Evolutionary conservation across 2,888 invertebrate species (phyloP).

Genomic region (Physocephala rufipes): DNA sequence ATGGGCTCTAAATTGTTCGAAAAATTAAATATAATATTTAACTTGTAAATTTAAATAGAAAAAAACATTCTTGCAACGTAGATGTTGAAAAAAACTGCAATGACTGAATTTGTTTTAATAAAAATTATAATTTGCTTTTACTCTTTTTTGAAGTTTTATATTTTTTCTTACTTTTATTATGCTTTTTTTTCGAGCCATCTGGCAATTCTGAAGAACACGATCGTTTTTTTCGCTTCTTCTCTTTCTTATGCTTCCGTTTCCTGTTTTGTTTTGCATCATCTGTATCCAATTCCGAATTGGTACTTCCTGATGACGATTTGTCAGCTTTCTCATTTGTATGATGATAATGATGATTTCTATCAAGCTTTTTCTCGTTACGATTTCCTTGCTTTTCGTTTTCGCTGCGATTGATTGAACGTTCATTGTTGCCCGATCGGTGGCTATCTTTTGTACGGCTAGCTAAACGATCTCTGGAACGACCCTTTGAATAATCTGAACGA

Average conservation of each 20-base stretch:
- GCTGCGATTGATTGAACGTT: slow-evolving; percentile 1
- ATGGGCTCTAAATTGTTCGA: neutral
- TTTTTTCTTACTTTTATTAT: slow-evolving; percentile 31
- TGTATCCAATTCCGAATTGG: slow-evolving; percentile 25
- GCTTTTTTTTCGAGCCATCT: slow-evolving; percentile 25
- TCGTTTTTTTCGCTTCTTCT: slow-evolving; percentile 25
- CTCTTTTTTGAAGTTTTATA: slow-evolving; percentile 28
- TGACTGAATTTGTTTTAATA: neutral
- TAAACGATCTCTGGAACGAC: neutral
- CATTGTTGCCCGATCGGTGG: slow-evolving; percentile 8
- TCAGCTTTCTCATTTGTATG: neutral
- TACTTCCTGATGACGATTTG: slow-evolving; percentile 18
- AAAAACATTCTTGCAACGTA: neutral
- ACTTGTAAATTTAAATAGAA: neutral
- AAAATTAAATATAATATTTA: slow-evolving; percentile 8
- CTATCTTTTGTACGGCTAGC: neutral
- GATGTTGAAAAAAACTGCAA: slow-evolving; percentile 8
- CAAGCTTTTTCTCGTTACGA: neutral
- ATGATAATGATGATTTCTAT: neutral
- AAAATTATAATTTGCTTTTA: slow-evolving; percentile 22
- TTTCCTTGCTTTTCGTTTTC: slow-evolving; percentile 13
- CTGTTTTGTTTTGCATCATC: slow-evolving; percentile 25
- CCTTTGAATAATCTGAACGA: neutral
- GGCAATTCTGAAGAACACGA: slow-evolving; percentile 17
- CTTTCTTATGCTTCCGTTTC: slow-evolving; percentile 28